phyloP scores from a whole-genome alignment of 2,888 invertebrate species.

The Melanophora roralis region DNA sequence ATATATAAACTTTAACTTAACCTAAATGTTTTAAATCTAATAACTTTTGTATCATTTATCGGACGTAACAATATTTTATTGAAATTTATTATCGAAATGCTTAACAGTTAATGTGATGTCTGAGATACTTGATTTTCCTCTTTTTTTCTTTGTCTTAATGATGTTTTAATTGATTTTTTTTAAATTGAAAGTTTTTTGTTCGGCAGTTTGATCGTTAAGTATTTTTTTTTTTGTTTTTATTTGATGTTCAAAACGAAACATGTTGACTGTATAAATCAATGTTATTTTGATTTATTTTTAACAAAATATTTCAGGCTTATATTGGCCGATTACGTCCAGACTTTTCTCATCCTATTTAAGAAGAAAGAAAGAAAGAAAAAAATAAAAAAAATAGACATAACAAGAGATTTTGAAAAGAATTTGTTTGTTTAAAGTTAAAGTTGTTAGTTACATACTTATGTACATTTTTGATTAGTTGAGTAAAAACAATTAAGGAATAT shows the following conservation, averaged over 20 bases:
- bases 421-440: neutral
- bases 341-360: constrained; percentile 82
- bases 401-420: constrained; percentile 5
- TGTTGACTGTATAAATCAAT: constrained; percentile 54
- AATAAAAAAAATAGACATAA: constrained; percentile 42
- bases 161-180: constrained; percentile 40
- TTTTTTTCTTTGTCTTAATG: constrained; percentile 17
- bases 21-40: constrained; percentile 27
- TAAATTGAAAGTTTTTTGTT: constrained; percentile 32
- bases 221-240: constrained; percentile 50
- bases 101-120: constrained; percentile 57
- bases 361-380: constrained; percentile 65
- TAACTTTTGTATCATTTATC: neutral
- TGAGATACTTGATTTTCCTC: constrained; percentile 60
- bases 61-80: neutral
- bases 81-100: constrained; percentile 7
- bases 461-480: too few species aligned
- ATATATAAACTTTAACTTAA: constrained; percentile 35
- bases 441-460: constrained; percentile 22
- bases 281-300: constrained; percentile 73
- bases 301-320: constrained; percentile 89
- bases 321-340: constrained; percentile 87
- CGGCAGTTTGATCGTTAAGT: constrained; percentile 34
- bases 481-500: too few species aligned
- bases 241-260: constrained; percentile 52